Evolutionary conservation across 2,113 vertebrate species (phyloP), one percentile per base, ranked within the genome.

Genomic region (Ictalurus punctatus): DNA sequence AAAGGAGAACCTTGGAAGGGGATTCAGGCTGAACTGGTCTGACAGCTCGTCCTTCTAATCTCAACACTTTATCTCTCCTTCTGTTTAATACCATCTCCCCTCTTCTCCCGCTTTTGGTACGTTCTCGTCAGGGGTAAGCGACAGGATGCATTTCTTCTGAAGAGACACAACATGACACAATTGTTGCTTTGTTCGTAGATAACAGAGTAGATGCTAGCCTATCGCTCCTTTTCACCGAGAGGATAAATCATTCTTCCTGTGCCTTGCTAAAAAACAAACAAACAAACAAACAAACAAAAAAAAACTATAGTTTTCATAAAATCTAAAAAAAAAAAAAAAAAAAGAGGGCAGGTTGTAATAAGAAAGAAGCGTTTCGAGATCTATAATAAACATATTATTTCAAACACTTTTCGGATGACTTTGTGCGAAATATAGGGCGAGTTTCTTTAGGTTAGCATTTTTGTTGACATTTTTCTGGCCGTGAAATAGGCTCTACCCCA

Each of bases 21-120:
- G 67, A 69, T 86, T 88, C 90, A 59, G 79, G 90, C 84, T 84
- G 56, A 90, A 91, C 90, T 86, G 88, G 90, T 90, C 88, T 74
- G 85, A 63, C 88, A n/a, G 86, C 88, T 80, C 67, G 19, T 17
- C 30, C 63, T 34, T 74, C 40, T 58, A 61, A 69, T 89, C 84
- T 63, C 52, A 3, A 61, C 40, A 54, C 40, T 48, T 83, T 65
- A 59, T 84, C 73, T 34, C 44, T 63, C 73, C 21, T 40, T 56
- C 74, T 40, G 21, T 21, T 85, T 34, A 88, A 83, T 87, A 37
- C 67, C 52, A 54, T n/a, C 83, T 21, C 37, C 34, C 25, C 21
- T 14, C 44, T 27, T 69, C 59, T 16, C 23, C 59, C 21, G 27
- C 78, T 3, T 81, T 30, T 56, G 78, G 78, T 83, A 25, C n/a